Percentiles rank a stretch among this genome's conserved stretches.
These are phyloP conservation scores for Stenopsyche tienmushanensis DNA, from an alignment of 1,140 invertebrate species.

Conservation along the genomic window DNA sequence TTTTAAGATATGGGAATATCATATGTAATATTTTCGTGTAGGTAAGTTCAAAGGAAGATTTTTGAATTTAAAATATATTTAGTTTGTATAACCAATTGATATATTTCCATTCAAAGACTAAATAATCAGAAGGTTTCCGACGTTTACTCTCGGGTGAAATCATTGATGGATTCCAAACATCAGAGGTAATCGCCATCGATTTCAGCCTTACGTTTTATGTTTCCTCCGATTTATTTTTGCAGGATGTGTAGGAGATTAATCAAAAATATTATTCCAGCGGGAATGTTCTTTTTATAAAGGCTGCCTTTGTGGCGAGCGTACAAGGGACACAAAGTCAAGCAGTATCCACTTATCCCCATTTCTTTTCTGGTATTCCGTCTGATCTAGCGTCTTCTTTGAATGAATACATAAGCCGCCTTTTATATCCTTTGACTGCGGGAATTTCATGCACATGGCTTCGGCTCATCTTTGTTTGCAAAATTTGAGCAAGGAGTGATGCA, in stretches of 20 bases:
- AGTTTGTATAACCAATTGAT: too few species aligned
- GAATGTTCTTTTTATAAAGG: background rate
- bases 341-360: slow-evolving; percentile 30
- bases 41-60: too few species aligned
- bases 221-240: background rate
- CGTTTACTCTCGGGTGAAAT: too few species aligned
- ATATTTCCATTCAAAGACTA: too few species aligned
- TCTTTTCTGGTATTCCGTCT: slow-evolving; percentile 18
- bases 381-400: slow-evolving; percentile 14
- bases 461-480: background rate
- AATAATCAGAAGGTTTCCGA: too few species aligned
- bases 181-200: too few species aligned
- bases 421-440: background rate
- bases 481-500: background rate
- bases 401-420: slow-evolving; percentile 33
- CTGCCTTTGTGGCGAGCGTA: slow-evolving; percentile 23
- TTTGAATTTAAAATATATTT: too few species aligned
- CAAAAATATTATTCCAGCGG: slow-evolving; percentile 36
- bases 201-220: too few species aligned
- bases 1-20: too few species aligned
- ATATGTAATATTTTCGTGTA: too few species aligned
- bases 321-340: slow-evolving; percentile 27
- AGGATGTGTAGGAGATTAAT: slow-evolving; percentile 23
- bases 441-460: background rate
- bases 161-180: too few species aligned